Evolutionary conservation across 2,888 invertebrate genomes (phyloP).

Genomic region (Drosophila conformis): DNA sequence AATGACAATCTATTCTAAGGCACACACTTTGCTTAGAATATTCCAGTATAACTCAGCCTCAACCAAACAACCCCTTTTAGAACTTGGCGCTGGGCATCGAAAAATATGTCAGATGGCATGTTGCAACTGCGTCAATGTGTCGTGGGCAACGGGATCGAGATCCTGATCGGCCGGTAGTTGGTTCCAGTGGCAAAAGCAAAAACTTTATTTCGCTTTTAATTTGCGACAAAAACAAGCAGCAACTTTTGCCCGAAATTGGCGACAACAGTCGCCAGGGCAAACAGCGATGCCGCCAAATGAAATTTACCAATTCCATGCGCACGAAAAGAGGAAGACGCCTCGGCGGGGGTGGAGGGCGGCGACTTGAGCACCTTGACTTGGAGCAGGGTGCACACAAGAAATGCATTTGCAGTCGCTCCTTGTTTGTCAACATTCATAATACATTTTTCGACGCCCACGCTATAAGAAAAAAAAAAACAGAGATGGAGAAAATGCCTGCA

Average conservation of each 20-base stretch:
- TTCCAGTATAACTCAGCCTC: no score
- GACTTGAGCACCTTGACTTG: constrained; percentile 49
- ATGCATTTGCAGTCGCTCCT: constrained; percentile 67
- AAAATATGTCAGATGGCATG: constrained; percentile 46
- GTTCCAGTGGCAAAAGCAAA: constrained; percentile 38
- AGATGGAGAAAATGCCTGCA: neutral
- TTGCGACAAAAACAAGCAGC: constrained; percentile 74
- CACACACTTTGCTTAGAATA: neutral
- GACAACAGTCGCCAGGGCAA: constrained; percentile 44
- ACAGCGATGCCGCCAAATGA: constrained; percentile 63
- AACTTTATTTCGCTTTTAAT: constrained; percentile 79
- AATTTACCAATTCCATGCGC: constrained; percentile 75
- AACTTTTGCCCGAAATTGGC: constrained; percentile 47
- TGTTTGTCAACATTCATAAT: constrained; percentile 76
- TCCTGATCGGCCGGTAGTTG: constrained; percentile 34
- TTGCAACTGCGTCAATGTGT: constrained; percentile 36
- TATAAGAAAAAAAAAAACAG: neutral
- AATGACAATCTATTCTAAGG: neutral
- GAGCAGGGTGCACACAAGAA: constrained; percentile 60
- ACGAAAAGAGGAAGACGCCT: constrained; percentile 5
- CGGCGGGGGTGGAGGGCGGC: neutral
- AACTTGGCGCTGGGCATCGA: constrained; percentile 1
- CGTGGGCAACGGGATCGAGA: constrained; percentile 14
- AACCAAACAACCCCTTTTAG: neutral
- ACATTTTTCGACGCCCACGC: constrained; percentile 48